phyloP scores from a whole-genome alignment of 53 echinoderm and acorn worm species.

The Holothuria leucospilota region DNA sequence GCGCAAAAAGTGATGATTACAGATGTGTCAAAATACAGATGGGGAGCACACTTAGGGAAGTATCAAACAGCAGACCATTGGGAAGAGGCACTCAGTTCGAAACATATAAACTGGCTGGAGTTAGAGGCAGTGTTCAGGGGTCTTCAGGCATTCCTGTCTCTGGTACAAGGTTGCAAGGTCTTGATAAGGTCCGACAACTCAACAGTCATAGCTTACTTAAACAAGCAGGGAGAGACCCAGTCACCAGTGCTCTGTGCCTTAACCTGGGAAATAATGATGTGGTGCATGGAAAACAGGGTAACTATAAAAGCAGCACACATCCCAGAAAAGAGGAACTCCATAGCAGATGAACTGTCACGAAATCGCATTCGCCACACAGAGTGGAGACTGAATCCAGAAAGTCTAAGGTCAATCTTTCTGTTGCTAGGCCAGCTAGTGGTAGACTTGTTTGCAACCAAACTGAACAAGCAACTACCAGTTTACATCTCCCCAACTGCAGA shows the following conservation, averaged over 20 bases:
- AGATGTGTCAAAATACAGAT: background rate
- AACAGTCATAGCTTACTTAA: background rate
- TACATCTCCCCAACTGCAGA: conserved; percentile 13
- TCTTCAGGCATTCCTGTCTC: background rate
- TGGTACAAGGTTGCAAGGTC: background rate
- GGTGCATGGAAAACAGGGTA: background rate
- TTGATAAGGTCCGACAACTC: conserved; percentile 14
- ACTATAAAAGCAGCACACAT: background rate
- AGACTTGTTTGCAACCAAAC: too few relatives aligned
- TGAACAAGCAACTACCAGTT: conserved; percentile 18
- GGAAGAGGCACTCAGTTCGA: background rate
- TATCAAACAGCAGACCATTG: too few relatives aligned
- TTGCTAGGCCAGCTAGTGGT: too few relatives aligned
- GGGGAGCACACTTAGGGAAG: background rate
- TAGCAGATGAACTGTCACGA: background rate
- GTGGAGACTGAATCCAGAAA: background rate
- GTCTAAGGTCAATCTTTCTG: too few relatives aligned
- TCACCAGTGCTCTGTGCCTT: background rate
- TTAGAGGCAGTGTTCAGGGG: conserved; percentile 33
- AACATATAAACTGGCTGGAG: conserved; percentile 35
- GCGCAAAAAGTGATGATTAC: background rate
- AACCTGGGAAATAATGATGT: background rate
- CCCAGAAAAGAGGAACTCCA: background rate
- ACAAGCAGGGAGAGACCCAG: conserved; percentile 8
- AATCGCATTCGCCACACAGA: conserved; percentile 20